These are phyloP conservation scores for Amiota mariae DNA, from an alignment of 2,888 invertebrate species.

Conservation along the genomic window DNA sequence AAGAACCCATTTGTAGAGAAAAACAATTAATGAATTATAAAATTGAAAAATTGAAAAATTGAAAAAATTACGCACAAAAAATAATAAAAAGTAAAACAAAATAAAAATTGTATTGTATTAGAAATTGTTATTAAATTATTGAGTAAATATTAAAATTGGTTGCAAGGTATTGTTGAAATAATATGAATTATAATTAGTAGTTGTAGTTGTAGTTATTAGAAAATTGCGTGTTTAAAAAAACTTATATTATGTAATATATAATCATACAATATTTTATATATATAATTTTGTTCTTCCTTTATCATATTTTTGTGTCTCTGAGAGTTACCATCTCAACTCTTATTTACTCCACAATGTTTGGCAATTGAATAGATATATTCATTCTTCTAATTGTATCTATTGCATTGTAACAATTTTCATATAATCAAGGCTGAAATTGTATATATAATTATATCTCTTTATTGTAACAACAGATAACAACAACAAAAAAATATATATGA, in stretches of 20 bases:
- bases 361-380: background rate
- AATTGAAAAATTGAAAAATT: background rate
- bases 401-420: constrained; percentile 33
- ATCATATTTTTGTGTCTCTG: background rate
- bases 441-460: constrained; percentile 53
- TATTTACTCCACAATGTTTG: background rate
- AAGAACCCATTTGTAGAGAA: too few species aligned
- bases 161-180: constrained; percentile 1
- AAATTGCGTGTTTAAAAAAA: background rate
- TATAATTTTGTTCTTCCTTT: background rate
- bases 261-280: background rate
- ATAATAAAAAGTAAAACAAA: too few species aligned
- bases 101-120: constrained; percentile 11
- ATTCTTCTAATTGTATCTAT: background rate
- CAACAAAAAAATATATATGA: constrained; percentile 1
- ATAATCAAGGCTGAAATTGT: constrained; percentile 71
- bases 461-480: background rate
- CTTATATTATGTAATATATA: background rate
- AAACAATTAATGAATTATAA: too few species aligned
- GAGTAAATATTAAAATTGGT: background rate
- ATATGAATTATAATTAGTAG: background rate
- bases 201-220: background rate
- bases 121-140: constrained; percentile 22
- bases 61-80: constrained; percentile 19
- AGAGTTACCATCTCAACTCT: background rate